These are phyloP conservation scores for Peromyscus attwateri DNA, from an alignment of 2,797 vertebrate species.

Conservation along the genomic window DNA sequence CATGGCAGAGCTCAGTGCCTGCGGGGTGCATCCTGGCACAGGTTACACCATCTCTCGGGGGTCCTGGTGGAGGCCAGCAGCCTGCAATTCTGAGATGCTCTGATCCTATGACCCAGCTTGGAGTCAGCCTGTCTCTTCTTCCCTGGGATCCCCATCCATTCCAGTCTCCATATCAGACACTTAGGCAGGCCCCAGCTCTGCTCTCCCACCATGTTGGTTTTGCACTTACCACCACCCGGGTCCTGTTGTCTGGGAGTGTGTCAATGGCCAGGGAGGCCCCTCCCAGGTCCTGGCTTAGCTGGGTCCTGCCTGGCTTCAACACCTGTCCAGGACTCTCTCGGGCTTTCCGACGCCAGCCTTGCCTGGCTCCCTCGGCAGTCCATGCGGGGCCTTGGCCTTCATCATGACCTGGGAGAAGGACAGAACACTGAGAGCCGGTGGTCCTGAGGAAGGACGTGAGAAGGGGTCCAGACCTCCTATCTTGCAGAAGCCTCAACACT, in stretches of 20 bases:
- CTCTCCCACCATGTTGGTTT: accelerated
- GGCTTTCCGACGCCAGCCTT: slow-evolving; percentile 59
- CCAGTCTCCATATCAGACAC: not conserved
- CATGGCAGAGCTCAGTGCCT: not conserved
- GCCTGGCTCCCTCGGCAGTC: not conserved
- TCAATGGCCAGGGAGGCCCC: slow-evolving; percentile 91
- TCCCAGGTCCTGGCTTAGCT: slow-evolving; percentile 88
- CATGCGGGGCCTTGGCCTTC: slow-evolving; percentile 21
- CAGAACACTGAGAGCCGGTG: not conserved
- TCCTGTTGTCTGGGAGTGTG: slow-evolving; percentile 90
- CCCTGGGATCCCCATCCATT: not conserved
- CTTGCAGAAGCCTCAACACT: not conserved
- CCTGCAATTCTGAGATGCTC: not conserved
- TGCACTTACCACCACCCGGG: slow-evolving; percentile 92
- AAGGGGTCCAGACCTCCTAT: not conserved
- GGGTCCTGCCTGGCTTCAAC: slow-evolving; percentile 82
- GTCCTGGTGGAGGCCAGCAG: not conserved
- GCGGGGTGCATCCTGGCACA: not conserved
- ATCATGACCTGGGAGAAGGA: slow-evolving; percentile 75
- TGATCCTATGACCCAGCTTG: not conserved
- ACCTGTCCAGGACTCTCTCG: slow-evolving; percentile 55
- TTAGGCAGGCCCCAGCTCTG: not conserved
- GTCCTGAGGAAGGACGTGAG: not conserved
- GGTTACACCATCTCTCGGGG: not conserved
- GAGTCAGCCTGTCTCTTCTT: not conserved